These are phyloP conservation scores for Mimas tiliae DNA, from an alignment of 2,888 invertebrate genomes.

Conservation along the genomic window DNA sequence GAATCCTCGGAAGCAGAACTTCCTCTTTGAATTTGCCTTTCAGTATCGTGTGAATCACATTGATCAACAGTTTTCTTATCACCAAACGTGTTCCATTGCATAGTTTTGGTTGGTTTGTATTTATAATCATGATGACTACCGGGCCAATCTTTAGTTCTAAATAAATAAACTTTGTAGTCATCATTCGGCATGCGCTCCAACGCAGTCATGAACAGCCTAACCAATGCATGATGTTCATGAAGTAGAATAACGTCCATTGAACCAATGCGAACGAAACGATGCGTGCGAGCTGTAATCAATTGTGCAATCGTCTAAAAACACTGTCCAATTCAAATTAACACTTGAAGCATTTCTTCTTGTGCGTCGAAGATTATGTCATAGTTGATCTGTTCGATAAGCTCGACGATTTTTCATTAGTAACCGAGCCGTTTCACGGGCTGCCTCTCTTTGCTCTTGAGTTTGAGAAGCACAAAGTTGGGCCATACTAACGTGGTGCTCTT, in stretches of 20 bases:
- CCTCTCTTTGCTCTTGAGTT: slow-evolving; percentile 45
- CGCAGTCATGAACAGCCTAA: too few relatives aligned
- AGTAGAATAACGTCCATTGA: neutral
- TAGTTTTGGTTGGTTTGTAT: too few relatives aligned
- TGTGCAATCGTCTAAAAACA: slow-evolving; percentile 47
- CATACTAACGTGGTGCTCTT: slow-evolving; percentile 47
- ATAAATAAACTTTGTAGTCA: too few relatives aligned
- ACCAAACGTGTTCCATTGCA: too few relatives aligned
- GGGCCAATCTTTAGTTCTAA: too few relatives aligned
- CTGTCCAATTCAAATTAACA: slow-evolving; percentile 52
- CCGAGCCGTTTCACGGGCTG: slow-evolving; percentile 49
- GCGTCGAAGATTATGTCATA: slow-evolving; percentile 44
- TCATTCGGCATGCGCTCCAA: too few relatives aligned
- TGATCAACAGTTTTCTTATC: too few relatives aligned
- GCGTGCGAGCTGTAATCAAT: slow-evolving; percentile 37
- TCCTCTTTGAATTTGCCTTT: too few relatives aligned
- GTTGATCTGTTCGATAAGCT: slow-evolving; percentile 43
- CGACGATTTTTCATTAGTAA: slow-evolving; percentile 47
- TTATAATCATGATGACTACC: too few relatives aligned
- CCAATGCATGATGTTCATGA: too few relatives aligned
- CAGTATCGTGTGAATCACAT: too few relatives aligned
- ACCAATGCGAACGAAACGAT: slow-evolving; percentile 30
- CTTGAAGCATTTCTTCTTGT: slow-evolving; percentile 45
- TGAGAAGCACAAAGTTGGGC: slow-evolving; percentile 46
- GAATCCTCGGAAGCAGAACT: too few relatives aligned